Conservation (phyloP, 2,888 invertebrate species). For the Drosophila mimetica region DNA sequence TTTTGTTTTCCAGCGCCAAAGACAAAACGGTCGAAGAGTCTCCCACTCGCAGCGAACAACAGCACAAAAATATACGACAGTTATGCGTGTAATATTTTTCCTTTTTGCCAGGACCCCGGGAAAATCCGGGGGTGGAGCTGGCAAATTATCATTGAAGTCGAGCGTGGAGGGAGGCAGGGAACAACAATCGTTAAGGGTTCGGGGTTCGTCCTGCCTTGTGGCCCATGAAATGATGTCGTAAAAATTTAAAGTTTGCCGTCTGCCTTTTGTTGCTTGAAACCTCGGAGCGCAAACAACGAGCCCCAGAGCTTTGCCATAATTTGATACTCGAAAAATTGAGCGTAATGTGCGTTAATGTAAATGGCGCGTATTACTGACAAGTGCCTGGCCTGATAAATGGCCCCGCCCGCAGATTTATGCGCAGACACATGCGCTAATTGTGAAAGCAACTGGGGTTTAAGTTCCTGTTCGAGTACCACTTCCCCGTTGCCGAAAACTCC, state of each 20-base stretch:
- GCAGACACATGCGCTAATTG: conserved; percentile 63
- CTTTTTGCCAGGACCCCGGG: conserved; percentile 33
- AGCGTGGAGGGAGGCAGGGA: conserved; percentile 14
- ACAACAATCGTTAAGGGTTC: conserved; percentile 54
- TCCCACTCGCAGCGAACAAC: conserved; percentile 5
- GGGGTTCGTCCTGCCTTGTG: conserved; percentile 55
- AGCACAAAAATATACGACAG: conserved; percentile 66
- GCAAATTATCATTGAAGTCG: conserved; percentile 73
- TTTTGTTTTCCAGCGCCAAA: conserved; percentile 67
- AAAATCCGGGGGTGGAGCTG: conserved; percentile 16
- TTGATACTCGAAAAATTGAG: conserved; percentile 72
- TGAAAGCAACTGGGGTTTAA: conserved; percentile 19
- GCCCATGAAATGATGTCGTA: conserved; percentile 80
- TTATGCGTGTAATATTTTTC: conserved; percentile 78
- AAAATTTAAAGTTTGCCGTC: conserved; percentile 79
- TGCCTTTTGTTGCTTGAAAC: conserved; percentile 42
- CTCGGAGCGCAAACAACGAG: conserved; percentile 19
- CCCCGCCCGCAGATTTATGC: conserved; percentile 47
- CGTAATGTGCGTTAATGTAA: conserved; percentile 81
- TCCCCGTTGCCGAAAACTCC: neutral
- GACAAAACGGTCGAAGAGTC: conserved; percentile 33
- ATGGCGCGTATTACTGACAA: conserved; percentile 81
- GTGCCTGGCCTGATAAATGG: conserved; percentile 64
- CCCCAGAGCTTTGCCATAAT: conserved; percentile 59
- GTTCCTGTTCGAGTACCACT: conserved; percentile 1